Base-by-base conservation (phyloP, 2,797 vertebrate species). In the Lepilemur ruficaudatus region DNA sequence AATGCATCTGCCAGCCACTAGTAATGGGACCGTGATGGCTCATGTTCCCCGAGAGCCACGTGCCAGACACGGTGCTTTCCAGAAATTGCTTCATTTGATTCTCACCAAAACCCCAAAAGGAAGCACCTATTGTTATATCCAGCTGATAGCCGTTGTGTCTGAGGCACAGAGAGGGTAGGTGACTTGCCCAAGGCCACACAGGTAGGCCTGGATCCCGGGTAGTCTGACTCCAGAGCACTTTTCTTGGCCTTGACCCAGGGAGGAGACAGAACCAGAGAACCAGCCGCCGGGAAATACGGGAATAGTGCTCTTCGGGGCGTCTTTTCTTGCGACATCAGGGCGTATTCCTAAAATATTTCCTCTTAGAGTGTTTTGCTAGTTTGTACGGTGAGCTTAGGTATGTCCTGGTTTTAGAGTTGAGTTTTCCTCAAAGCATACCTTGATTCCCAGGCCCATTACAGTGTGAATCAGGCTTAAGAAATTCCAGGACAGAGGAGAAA, bases 371-470 rank as follows among this genome's bases (percentile, higher is more conserved):
- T 70, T 69, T 73, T 70, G 15, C 30, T 52, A 43, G 41, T 89
- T 76, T 11, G 2, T 46, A 2, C 3, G 72, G 11, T 70, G 7
- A 7, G 1, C 59, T 86, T 67, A 82, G 67, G 5, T 61, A 57
- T 23, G 28, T 57, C 30, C 14, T 52, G 76, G 30, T 18, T 78
- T 93, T 61, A 50, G 82, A 91, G 32, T 79, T 94, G 78, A 91
- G 35, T 73, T 94, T 90, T 78, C 63, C 48, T 67, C 7, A 25
- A 43, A 57, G 55, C 87, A 22, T 12, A 10, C n/a, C 20, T 57
- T 28, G 63, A 67, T 94, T 65, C 73, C 8, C 20, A 89, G 91
- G 23, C 43, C 30, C 50, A 1, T 22, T 32, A 41, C 23, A 48
- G 46, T 90, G 23, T 32, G 30, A 72, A 17, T 38, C 14, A 61